Percentiles rank a stretch among this genome's conserved stretches.
Evolutionary conservation across 2,797 vertebrate species (phyloP).

Genomic region (Sebastes matsubarae): DNA sequence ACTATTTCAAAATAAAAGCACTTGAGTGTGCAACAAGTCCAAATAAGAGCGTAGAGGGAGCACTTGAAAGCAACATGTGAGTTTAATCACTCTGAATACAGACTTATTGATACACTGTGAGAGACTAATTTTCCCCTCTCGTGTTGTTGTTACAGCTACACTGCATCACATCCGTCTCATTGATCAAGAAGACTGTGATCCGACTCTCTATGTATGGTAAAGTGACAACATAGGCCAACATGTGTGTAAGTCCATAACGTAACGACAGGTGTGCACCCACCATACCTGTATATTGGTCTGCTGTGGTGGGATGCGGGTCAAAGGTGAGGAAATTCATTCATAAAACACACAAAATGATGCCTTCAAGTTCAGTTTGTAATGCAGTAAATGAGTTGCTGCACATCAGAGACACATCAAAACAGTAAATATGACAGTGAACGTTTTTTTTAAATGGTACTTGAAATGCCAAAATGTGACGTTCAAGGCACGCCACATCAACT

Average conservation of each 20-base stretch:
- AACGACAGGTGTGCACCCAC: background rate
- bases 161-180: background rate
- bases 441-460: background rate
- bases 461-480: background rate
- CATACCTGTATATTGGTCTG: background rate
- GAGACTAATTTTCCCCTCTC: background rate
- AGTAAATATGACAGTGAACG: background rate
- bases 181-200: background rate
- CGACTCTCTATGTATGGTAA: background rate
- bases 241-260: background rate
- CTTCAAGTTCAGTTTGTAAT: background rate
- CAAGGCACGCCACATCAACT: background rate
- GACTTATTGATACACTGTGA: background rate
- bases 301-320: background rate
- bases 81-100: background rate
- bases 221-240: background rate
- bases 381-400: background rate
- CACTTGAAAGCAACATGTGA: background rate
- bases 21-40: conserved; percentile 14
- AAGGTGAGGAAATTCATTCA: background rate
- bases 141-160: background rate
- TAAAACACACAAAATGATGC: background rate
- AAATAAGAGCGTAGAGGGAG: background rate
- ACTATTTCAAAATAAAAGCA: conserved; percentile 16
- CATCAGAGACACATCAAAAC: background rate